Conservation (phyloP, 2,888 invertebrate species). For the Atethmia centrago region DNA sequence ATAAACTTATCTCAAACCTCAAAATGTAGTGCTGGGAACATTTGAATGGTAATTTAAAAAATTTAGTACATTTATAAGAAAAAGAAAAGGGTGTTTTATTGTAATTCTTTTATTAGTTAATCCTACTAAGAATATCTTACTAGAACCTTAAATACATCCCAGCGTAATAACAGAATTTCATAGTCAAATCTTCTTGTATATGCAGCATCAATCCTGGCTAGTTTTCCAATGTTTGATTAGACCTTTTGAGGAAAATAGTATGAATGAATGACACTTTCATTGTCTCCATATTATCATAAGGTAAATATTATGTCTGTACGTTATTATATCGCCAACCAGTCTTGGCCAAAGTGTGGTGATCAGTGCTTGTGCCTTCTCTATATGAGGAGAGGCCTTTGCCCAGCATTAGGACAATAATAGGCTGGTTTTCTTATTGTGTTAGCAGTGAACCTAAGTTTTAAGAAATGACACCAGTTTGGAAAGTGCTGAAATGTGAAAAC, state of each 20-base stretch:
- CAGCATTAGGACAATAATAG: too few species aligned
- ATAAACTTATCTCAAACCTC: too few species aligned
- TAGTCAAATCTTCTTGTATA: not conserved
- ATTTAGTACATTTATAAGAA: not conserved
- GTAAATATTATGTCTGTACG: slow-evolving; percentile 17
- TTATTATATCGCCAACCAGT: not conserved
- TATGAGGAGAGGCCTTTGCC: too few species aligned
- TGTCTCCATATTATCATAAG: not conserved
- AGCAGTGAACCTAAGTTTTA: not conserved
- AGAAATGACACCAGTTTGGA: not conserved
- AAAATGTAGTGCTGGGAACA: not conserved
- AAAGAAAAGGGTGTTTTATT: not conserved
- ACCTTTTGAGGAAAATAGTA: not conserved
- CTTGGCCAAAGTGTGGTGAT: too few species aligned
- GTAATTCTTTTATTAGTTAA: too few species aligned
- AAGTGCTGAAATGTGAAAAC: slow-evolving; percentile 15
- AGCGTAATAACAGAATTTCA: not conserved
- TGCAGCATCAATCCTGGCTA: not conserved
- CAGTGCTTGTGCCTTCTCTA: too few species aligned
- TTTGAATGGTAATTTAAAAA: not conserved
- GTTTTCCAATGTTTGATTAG: not conserved
- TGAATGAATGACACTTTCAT: not conserved
- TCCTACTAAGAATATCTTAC: not conserved
- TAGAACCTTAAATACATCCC: too few species aligned
- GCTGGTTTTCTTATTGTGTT: too few species aligned